phyloP scores from a whole-genome alignment of 1,140 invertebrate species.

The Trichoplusia ni region DNA sequence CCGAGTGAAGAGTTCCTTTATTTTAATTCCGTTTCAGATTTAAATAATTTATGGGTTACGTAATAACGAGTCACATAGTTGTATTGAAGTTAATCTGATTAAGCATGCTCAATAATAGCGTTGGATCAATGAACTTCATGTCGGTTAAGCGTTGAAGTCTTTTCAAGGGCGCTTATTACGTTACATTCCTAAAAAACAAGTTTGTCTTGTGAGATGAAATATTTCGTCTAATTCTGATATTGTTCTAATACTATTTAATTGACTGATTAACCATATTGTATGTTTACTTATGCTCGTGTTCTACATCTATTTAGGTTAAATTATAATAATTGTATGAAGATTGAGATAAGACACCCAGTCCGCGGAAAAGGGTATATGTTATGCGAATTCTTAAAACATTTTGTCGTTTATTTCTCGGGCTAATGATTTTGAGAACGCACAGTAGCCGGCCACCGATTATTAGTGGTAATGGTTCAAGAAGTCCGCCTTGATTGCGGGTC shows the following conservation, averaged over 20 bases:
- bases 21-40: conserved; percentile 4
- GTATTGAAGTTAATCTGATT: conserved; percentile 42
- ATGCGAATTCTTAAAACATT: conserved; percentile 37
- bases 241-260: conserved; percentile 1
- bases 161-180: conserved; percentile 76
- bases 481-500: conserved; percentile 57
- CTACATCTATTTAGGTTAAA: not conserved
- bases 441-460: conserved; percentile 52
- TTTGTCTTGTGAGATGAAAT: conserved; percentile 22
- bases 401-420: conserved; percentile 42
- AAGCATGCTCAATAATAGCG: conserved; percentile 44
- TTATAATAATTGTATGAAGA: conserved; percentile 19
- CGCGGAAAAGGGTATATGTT: conserved; percentile 10
- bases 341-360: not conserved
- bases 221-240: conserved; percentile 7
- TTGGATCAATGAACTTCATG: conserved; percentile 66
- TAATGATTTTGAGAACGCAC: conserved; percentile 60
- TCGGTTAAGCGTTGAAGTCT: conserved; percentile 76
- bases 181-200: conserved; percentile 56
- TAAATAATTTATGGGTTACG: conserved; percentile 24
- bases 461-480: conserved; percentile 56
- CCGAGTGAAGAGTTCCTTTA: not conserved
- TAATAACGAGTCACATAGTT: conserved; percentile 25
- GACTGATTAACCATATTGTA: conserved; percentile 16
- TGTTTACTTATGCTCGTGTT: not conserved